Evolutionary conservation across 1,140 invertebrate genomes (phyloP).

Genomic region (Drosophila tropicalis): DNA sequence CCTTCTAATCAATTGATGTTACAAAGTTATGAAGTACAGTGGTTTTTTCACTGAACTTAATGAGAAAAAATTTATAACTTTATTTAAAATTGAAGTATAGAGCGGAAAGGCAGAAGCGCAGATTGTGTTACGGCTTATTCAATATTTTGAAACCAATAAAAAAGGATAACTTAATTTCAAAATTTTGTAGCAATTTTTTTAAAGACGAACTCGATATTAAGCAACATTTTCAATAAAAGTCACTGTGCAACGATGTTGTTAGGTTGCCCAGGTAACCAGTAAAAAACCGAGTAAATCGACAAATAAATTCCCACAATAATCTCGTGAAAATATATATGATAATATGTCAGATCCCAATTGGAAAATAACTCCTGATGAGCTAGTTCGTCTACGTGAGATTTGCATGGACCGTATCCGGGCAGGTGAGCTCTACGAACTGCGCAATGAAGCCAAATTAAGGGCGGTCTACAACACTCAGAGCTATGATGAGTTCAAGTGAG

Average conservation of each 20-base stretch:
- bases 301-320: conserved; percentile 37
- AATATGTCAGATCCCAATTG: conserved; percentile 13
- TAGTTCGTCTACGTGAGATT: conserved; percentile 49
- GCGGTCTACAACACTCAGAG: conserved; percentile 85
- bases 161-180: too few species aligned
- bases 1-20: not conserved
- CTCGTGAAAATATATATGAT: not conserved
- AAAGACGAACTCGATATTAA: too few species aligned
- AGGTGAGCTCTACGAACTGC: conserved; percentile 85
- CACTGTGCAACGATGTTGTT: conserved; percentile 19
- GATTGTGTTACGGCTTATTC: too few species aligned
- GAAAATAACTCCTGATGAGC: conserved; percentile 67
- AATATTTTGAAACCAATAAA: too few species aligned
- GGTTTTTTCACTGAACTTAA: too few species aligned
- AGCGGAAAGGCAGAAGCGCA: too few species aligned
- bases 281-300: not conserved
- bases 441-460: conserved; percentile 86
- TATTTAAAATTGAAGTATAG: too few species aligned
- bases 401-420: conserved; percentile 66
- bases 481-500: conserved; percentile 86
- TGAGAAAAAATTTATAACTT: too few species aligned
- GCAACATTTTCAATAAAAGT: not conserved
- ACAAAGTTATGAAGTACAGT: not conserved
- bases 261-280: conserved; percentile 50
- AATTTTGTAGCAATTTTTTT: too few species aligned